These are phyloP conservation scores for Nectonema munidae DNA, from an alignment of 2,888 invertebrate genomes.

Conservation along the genomic window DNA sequence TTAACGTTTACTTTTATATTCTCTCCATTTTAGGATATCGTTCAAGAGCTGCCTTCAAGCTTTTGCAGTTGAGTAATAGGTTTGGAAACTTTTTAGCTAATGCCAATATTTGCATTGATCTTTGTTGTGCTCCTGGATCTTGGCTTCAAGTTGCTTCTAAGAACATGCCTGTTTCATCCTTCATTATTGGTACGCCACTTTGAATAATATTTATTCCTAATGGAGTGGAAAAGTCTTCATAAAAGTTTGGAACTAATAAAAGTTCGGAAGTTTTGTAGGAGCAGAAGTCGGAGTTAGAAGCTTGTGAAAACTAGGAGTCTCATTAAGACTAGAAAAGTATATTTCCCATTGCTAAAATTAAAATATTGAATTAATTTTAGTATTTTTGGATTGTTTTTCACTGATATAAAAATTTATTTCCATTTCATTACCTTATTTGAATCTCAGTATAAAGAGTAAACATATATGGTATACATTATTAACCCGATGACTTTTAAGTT, in stretches of 20 bases:
- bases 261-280: no score
- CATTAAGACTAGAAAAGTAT: not conserved
- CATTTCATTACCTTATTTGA: no score
- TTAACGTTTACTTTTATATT: constrained; percentile 2
- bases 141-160: constrained; percentile 94
- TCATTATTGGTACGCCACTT: constrained; percentile 37
- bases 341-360: not conserved
- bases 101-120: constrained; percentile 71
- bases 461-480: no score
- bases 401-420: no score
- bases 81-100: constrained; percentile 82
- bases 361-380: constrained; percentile 2
- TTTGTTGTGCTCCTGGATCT: constrained; percentile 94
- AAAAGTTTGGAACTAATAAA: no score
- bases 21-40: constrained; percentile 41
- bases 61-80: constrained; percentile 80
- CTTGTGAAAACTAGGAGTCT: not conserved
- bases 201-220: constrained; percentile 9
- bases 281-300: no score
- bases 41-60: constrained; percentile 91
- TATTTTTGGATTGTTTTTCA: no score
- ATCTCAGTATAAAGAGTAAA: no score
- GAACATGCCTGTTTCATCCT: constrained; percentile 77
- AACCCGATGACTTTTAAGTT: no score
- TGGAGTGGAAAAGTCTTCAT: no score